phyloP scores from a whole-genome alignment of 2,888 invertebrate species.

The Caenorhabditis japonica region DNA sequence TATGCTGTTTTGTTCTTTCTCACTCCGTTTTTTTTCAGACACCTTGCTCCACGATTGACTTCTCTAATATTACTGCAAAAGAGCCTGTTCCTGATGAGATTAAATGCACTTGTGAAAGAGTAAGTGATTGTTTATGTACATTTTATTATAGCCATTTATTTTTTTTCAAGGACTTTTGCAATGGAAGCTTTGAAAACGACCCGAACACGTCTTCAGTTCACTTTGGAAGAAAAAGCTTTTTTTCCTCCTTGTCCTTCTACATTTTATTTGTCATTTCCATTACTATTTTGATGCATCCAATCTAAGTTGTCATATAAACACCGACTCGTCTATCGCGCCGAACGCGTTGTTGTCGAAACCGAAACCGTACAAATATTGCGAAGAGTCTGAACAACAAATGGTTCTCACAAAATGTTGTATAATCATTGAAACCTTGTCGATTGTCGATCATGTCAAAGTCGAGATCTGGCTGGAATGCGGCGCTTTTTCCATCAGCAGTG shows the following conservation, averaged over 20 bases:
- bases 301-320: slow-evolving; percentile 28
- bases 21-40: slow-evolving; percentile 18
- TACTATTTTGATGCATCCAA: slow-evolving; percentile 9
- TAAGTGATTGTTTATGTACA: not conserved
- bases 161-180: slow-evolving; percentile 36
- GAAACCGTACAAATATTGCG: slow-evolving; percentile 47
- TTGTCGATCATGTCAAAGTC: slow-evolving; percentile 66
- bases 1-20: too few species aligned
- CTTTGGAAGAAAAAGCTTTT: too few species aligned
- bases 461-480: slow-evolving; percentile 65
- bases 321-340: slow-evolving; percentile 27
- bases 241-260: too few species aligned
- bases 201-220: slow-evolving; percentile 14
- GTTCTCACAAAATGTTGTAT: not conserved
- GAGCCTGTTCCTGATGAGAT: slow-evolving; percentile 26
- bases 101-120: slow-evolving; percentile 36
- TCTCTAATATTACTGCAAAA: slow-evolving; percentile 35
- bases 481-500: slow-evolving; percentile 38
- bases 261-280: slow-evolving; percentile 12
- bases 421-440: slow-evolving; percentile 12
- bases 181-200: slow-evolving; percentile 41
- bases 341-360: slow-evolving; percentile 36
- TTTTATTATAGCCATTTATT: slow-evolving; percentile 2
- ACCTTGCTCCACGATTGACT: slow-evolving; percentile 38
- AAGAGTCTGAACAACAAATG: slow-evolving; percentile 24